These are phyloP conservation scores for Phrynocephalus versicolor DNA, from an alignment of 2,113 vertebrate genomes.

Conservation along the genomic window DNA sequence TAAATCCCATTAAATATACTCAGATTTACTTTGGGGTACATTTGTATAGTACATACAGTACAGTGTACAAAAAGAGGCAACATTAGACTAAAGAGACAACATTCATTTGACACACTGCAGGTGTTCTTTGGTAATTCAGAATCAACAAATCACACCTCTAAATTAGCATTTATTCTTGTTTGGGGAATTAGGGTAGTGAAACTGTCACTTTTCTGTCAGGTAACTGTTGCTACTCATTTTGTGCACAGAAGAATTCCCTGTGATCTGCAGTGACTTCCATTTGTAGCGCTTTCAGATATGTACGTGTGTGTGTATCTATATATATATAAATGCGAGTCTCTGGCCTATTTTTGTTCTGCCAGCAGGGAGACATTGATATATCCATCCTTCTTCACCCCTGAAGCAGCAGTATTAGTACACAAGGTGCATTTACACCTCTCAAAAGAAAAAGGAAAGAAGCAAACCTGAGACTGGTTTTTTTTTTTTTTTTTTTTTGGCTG, in stretches of 20 bases:
- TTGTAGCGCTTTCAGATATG: neutral
- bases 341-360: constrained; percentile 40
- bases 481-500: constrained; percentile 33
- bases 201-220: constrained; percentile 31
- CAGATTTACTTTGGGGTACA: neutral
- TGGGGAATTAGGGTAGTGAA: constrained; percentile 38
- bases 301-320: rapidly evolving
- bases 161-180: neutral
- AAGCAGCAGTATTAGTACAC: constrained; percentile 39
- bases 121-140: neutral
- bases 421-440: constrained; percentile 45
- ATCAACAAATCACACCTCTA: neutral
- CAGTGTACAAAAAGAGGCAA: neutral
- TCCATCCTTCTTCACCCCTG: constrained; percentile 30
- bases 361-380: constrained; percentile 36
- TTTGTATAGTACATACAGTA: neutral
- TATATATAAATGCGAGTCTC: neutral
- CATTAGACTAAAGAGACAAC: neutral
- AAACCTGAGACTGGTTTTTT: constrained; percentile 7
- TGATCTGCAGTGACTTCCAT: constrained; percentile 41
- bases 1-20: neutral
- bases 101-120: neutral
- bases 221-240: constrained; percentile 41
- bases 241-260: constrained; percentile 53
- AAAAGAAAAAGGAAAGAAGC: neutral